Conservation (phyloP, 2,113 vertebrate genomes). For the Electrona antarctica region DNA sequence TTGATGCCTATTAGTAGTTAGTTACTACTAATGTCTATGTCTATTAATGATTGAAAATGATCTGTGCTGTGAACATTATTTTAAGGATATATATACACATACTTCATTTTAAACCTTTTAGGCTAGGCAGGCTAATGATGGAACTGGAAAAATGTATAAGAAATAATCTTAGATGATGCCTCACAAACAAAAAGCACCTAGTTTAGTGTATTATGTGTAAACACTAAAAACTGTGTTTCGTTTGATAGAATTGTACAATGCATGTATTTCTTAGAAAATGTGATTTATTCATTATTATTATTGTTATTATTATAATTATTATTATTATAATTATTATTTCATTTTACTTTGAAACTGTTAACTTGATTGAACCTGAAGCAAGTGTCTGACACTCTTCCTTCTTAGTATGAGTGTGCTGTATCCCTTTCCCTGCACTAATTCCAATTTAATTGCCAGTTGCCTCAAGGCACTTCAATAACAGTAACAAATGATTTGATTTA, state of each 20-base stretch:
- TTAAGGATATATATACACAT: background rate
- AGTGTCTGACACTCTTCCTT: conserved; percentile 84
- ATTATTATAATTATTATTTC: conserved; percentile 56
- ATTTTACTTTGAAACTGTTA: conserved; percentile 71
- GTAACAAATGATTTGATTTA: conserved; percentile 99
- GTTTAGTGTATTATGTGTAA: conserved; percentile 12
- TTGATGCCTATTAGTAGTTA: too few relatives aligned
- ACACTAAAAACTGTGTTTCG: conserved; percentile 26
- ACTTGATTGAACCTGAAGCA: conserved; percentile 81
- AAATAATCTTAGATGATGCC: conserved; percentile 8
- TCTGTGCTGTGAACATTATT: conserved; percentile 41
- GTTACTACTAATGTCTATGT: conserved; percentile 5
- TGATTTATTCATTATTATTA: conserved; percentile 46
- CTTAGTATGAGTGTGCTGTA: conserved; percentile 99
- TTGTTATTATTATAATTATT: conserved; percentile 49
- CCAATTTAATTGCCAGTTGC: conserved; percentile 99
- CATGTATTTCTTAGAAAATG: conserved; percentile 46
- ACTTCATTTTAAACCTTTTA: background rate
- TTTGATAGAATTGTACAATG: conserved; percentile 33
- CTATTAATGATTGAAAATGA: conserved; percentile 67
- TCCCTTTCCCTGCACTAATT: conserved; percentile 99
- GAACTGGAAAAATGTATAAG: background rate
- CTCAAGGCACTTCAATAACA: conserved; percentile 99
- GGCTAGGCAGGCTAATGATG: background rate
- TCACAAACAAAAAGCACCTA: conserved; percentile 1